Conservation (phyloP, 2,888 invertebrate species). For the Cheilosia grossa region DNA sequence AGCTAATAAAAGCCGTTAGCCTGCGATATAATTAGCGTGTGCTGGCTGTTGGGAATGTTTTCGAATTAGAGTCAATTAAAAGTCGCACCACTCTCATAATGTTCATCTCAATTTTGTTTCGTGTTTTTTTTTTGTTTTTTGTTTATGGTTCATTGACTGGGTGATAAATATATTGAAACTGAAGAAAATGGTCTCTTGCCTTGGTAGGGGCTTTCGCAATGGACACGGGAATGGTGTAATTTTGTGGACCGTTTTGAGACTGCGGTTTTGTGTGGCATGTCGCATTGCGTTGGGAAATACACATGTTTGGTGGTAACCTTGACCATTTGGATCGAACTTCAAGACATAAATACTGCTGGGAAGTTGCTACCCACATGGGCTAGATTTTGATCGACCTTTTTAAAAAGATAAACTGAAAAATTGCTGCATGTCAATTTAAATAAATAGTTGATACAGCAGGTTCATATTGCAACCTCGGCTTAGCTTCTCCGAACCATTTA, state of each 20-base stretch:
- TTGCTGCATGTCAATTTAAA: no score
- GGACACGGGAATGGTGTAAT: constrained; percentile 14
- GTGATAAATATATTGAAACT: constrained; percentile 15
- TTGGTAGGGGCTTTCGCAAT: constrained; percentile 10
- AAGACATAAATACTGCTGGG: background rate
- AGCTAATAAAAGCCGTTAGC: constrained; percentile 56
- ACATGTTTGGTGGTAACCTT: constrained; percentile 47
- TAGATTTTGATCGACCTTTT: no score
- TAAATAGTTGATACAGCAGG: no score
- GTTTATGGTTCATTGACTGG: constrained; percentile 58
- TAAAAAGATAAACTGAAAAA: no score
- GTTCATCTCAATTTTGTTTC: background rate
- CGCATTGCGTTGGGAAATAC: constrained; percentile 49
- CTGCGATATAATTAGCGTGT: constrained; percentile 62
- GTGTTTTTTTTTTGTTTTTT: constrained; percentile 10
- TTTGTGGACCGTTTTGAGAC: constrained; percentile 24
- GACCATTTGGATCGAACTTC: constrained; percentile 40
- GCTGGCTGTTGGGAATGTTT: constrained; percentile 51
- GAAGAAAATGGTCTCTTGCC: constrained; percentile 2
- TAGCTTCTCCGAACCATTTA: no score
- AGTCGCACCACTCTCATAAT: constrained; percentile 18
- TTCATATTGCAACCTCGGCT: no score
- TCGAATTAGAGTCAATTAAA: constrained; percentile 69
- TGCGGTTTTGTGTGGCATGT: constrained; percentile 17
- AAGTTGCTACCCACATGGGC: background rate